Evolutionary conservation across 2,888 invertebrate genomes (phyloP), one percentile per base, ranked within the genome.

Genomic region (Slavum lentiscoides): DNA sequence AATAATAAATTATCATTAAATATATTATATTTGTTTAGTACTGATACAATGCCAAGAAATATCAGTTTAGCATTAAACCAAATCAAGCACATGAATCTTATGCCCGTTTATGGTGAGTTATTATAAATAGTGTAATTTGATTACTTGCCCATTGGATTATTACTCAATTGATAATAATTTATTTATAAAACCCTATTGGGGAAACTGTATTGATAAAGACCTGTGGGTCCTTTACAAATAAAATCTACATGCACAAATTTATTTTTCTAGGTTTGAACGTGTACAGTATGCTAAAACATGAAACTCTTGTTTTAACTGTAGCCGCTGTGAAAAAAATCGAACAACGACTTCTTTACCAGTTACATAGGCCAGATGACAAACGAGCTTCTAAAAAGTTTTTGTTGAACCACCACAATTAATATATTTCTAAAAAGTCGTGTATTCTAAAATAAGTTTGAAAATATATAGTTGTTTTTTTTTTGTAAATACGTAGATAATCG

Each of bases 251-350:
- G 15, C 11, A 49, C 13, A 9, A 49, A 49, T 13, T 49, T 49
- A 49, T 49, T 49, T 82, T 85, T 85, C 30, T 84, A 89, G 90
- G 91, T 53, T 89, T 99, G 21, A 99, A 99, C 88, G 96, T 97
- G 0, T 94, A 93, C 88, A 97, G 97, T 58, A 97, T 99, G 94
- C 86, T 99, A 83, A 99, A 99, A 88, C 95, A 98, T 87, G 93
- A 95, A 83, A 98, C 97, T 0, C 87, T 99, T 15, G 92, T 98
- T 8, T 86, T 98, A 4, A 97, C 97, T 0, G 88, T 92, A 83
- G 90, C 91, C 67, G 97, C 98, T 0, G 91, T 94, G 0, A 92
- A 96, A 85, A 90, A 90, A 85, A 91, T 98, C 83, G 96, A 98
- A 87, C 91, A 93, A 73, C 92, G 90, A 85, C 86, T 96, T 83